Percentiles rank a stretch among this genome's conserved stretches.
Conservation (phyloP, 1,140 invertebrate genomes). For the Drosophila micromelanica region DNA sequence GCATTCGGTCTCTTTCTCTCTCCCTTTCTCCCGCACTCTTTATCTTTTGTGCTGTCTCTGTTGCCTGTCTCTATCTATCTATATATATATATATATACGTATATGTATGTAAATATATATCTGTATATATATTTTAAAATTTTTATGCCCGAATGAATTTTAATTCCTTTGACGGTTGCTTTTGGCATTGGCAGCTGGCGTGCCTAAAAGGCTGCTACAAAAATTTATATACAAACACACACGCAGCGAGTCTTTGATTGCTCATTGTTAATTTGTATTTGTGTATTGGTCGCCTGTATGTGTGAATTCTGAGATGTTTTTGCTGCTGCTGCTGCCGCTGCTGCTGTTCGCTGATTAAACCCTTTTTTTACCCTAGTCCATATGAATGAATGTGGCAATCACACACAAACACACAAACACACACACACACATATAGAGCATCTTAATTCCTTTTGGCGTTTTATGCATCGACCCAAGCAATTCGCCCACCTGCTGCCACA, state of each 20-base stretch:
- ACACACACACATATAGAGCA: conserved; percentile 33
- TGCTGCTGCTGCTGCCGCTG: conserved; percentile 21
- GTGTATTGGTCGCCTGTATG: conserved; percentile 57
- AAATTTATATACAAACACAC: conserved; percentile 25
- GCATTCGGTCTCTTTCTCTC: too few relatives aligned
- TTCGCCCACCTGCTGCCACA: conserved; percentile 51
- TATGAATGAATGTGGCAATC: conserved; percentile 53
- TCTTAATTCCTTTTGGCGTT: conserved; percentile 80
- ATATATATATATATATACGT: conserved; percentile 14
- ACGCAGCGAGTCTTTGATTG: conserved; percentile 72
- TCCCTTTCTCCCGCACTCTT: not conserved
- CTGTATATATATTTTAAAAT: conserved; percentile 77
- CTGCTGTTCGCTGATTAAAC: conserved; percentile 73
- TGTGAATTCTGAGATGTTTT: conserved; percentile 41
- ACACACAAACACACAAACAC: conserved; percentile 13
- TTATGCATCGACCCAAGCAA: conserved; percentile 64
- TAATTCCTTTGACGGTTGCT: conserved; percentile 81
- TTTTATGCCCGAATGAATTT: conserved; percentile 82
- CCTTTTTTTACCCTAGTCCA: conserved; percentile 68
- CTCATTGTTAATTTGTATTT: conserved; percentile 83
- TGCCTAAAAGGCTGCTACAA: conserved; percentile 69
- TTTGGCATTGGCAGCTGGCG: conserved; percentile 75
- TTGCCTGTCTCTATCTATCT: conserved; percentile 20
- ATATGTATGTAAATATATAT: conserved; percentile 14
- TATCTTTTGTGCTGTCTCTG: conserved; percentile 4